Evolutionary conservation across 1,140 invertebrate species (phyloP), one percentile per base, ranked within the genome.

Genomic region (Sipha flava): DNA sequence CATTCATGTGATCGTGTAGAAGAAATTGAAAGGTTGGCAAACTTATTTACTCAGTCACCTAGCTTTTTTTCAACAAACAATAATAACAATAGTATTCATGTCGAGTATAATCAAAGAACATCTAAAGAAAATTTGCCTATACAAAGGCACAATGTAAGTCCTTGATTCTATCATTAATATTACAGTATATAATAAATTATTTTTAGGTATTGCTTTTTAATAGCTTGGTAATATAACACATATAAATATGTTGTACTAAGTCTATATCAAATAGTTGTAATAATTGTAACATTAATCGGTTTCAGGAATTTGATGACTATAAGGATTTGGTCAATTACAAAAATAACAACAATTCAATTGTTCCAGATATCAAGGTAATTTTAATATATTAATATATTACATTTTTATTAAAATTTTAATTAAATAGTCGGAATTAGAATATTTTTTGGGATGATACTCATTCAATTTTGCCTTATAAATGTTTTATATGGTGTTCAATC

Each of bases 1-100:
- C 10, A 57, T 18, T 59, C 52, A 29, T 26, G 23, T 40, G 37
- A 77, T 16, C 31, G 73, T 23, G 34, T 37, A 23, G 40, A 40
- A 29, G 73, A 77, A 77, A 77, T 77, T 23, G 73, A 77, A 43
- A 52, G 73, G 47, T 57, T 77, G 12, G 73, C 73, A 14, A 77
- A 77, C 34, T 40, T 77, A 59, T 77, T 77, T 21, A 77, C 73
- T 18, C 34, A 77, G 40, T 77, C 73, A 26, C 52, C 73, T n/a
- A 29, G 73, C 26, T 59, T 40, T 6, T 77, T 77, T 37, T 29
- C 47, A 10, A 40, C 54, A 29, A 23, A 57, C 18, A 77, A 40
- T n/a, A 57, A 26, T 77, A 57, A 59, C 49, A 40, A 77, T 57
- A 59, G 21, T 59, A 77, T 29, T 77, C 31, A 77, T 59, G 49